Conservation (phyloP, 2,888 invertebrate genomes). For the Machimus atricapillus region DNA sequence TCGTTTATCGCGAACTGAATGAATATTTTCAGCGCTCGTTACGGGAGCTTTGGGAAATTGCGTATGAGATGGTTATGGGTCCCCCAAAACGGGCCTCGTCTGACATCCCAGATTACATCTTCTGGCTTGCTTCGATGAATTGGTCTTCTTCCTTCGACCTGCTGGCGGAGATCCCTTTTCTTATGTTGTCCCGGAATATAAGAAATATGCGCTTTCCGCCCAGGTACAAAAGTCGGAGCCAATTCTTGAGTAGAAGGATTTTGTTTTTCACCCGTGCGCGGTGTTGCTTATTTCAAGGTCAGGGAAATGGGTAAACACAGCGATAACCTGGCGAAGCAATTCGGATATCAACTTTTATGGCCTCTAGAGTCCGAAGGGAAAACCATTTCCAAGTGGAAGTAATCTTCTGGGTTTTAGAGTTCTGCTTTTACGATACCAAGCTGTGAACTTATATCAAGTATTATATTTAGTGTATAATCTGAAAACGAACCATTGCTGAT, state of each 20-base stretch:
- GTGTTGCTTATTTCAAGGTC: neutral
- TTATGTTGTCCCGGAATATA: neutral
- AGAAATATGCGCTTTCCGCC: neutral
- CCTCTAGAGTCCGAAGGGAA: neutral
- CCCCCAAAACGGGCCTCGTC: neutral
- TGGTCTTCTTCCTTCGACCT: neutral
- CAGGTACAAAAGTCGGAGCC: neutral
- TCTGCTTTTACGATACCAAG: neutral
- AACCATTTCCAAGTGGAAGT: neutral
- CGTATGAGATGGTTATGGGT: neutral
- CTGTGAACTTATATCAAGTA: neutral
- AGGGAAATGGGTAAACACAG: neutral
- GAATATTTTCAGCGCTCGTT: neutral
- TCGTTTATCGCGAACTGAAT: neutral
- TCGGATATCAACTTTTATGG: neutral
- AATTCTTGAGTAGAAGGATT: neutral
- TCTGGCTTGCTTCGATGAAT: neutral
- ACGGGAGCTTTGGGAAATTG: neutral
- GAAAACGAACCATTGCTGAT: too few species aligned
- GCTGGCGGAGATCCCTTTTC: neutral
- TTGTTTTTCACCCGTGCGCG: neutral
- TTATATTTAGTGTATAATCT: neutral
- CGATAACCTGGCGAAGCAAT: neutral
- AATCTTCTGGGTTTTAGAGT: neutral
- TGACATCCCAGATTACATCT: neutral